These are phyloP conservation scores for Embidobia sp. DNA, from an alignment of 2,888 invertebrate genomes.

Conservation along the genomic window DNA sequence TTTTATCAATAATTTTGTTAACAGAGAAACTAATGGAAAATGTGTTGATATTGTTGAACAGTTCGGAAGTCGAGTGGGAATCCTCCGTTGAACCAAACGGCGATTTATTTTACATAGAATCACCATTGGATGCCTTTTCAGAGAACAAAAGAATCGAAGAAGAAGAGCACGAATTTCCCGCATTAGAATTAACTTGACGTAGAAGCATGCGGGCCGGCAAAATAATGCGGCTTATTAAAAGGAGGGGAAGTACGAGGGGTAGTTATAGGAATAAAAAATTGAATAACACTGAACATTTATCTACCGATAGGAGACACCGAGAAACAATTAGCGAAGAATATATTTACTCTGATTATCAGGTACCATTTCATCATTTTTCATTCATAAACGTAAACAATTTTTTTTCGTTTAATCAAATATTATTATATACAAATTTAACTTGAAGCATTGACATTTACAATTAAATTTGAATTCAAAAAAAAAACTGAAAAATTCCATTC, in stretches of 20 bases:
- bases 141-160: slow-evolving; percentile 57
- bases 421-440: too few species aligned
- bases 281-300: slow-evolving; percentile 63
- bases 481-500: too few species aligned
- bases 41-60: too few species aligned
- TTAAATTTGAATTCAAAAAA: too few species aligned
- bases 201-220: slow-evolving; percentile 81
- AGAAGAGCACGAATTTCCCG: slow-evolving; percentile 67
- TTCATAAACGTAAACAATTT: too few species aligned
- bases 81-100: slow-evolving; percentile 74
- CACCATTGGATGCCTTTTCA: slow-evolving; percentile 66
- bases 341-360: slow-evolving; percentile 11
- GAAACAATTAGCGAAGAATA: slow-evolving; percentile 74
- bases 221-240: slow-evolving; percentile 82
- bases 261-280: slow-evolving; percentile 77
- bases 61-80: slow-evolving; percentile 79
- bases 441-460: too few species aligned
- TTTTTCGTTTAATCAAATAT: too few species aligned
- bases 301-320: slow-evolving; percentile 69
- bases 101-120: slow-evolving; percentile 79
- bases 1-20: too few species aligned
- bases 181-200: slow-evolving; percentile 75
- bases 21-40: too few species aligned
- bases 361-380: neutral
- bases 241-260: slow-evolving; percentile 83